Percentiles rank a stretch among this genome's conserved stretches.
Evolutionary conservation across 2,113 vertebrate species (phyloP).

Genomic region (Misgurnus mizolepis): DNA sequence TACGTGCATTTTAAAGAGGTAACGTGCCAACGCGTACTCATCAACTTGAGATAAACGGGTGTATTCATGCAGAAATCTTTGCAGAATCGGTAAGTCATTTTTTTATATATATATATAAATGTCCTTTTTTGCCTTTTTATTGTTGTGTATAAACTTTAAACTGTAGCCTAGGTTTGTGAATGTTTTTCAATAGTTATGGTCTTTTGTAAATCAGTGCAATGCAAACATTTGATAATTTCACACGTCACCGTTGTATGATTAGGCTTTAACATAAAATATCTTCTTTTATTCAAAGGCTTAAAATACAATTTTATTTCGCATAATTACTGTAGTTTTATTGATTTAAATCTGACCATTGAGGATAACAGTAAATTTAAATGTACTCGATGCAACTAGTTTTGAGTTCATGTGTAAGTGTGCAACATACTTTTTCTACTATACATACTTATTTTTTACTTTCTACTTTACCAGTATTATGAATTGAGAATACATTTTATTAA

Average conservation of each 20-base stretch:
- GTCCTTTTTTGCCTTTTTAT: not conserved
- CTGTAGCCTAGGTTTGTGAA: not conserved
- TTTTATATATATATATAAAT: not conserved
- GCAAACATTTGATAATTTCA: not conserved
- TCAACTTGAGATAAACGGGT: slow-evolving; percentile 9
- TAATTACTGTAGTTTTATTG: too few species aligned
- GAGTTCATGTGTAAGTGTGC: not conserved
- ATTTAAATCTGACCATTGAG: not conserved
- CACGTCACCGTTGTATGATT: not conserved
- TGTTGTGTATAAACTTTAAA: not conserved
- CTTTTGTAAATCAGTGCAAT: not conserved
- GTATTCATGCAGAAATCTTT: not conserved
- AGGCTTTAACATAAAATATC: not conserved
- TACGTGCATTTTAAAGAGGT: slow-evolving; percentile 61
- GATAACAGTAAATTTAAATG: not conserved
- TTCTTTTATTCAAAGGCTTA: not conserved
- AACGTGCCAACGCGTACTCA: slow-evolving; percentile 65
- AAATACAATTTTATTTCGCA: not conserved
- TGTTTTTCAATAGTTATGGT: not conserved
- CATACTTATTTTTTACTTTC: too few species aligned
- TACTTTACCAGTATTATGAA: not conserved
- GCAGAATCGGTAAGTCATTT: slow-evolving; percentile 54
- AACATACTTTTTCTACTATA: not conserved
- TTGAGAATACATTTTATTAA: not conserved
- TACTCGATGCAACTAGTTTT: not conserved